Evolutionary conservation across 2,113 vertebrate species (phyloP), one percentile per base, ranked within the genome.

Genomic region (Bagarius yarrelli): DNA sequence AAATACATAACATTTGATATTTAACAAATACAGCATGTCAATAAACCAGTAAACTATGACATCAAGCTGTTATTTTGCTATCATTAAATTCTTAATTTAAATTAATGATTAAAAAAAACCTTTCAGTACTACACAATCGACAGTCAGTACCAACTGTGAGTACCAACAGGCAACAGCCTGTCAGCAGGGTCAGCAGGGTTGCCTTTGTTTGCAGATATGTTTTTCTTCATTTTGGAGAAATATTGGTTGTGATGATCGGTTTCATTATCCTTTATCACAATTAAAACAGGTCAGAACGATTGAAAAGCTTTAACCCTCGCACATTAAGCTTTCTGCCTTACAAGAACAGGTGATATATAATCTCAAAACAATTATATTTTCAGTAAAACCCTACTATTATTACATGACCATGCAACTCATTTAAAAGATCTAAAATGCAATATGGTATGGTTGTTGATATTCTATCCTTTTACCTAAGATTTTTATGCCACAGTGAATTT

Each of bases 181-280:
- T 64, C 9, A 47, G 15, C 27, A 11, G 61, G 19, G 47, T 21
- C 30, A 81, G n/a, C 67, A 71, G 71, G 40, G 71, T 73, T 64
- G 47, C 27, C 30, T 80, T 50, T 80, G 76, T 84, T 77, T 81
- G 67, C 56, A 25, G 70, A 76, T 47, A 80, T 75, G 60, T 83
- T 82, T 47, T 83, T 50, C 75, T 76, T 59, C 61, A 61, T 47
- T 79, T 72, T 78, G 52, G 27, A 70, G 30, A 30, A 44, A 66
- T 79, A 80, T 69, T 60, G 21, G 53, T 73, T 21, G 60, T 78
- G 25, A 84, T 61, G 32, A 47, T 82, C 77, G 69, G 74, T 79
- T 81, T 69, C 52, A 76, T 56, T 34, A 25, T 18, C 25, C 18
- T 56, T 11, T 34, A 32, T 36, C 3, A 67, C 3, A 67, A n/a